Conservation (phyloP, 1,140 invertebrate genomes). For the Neoseiulus cucumeris region DNA sequence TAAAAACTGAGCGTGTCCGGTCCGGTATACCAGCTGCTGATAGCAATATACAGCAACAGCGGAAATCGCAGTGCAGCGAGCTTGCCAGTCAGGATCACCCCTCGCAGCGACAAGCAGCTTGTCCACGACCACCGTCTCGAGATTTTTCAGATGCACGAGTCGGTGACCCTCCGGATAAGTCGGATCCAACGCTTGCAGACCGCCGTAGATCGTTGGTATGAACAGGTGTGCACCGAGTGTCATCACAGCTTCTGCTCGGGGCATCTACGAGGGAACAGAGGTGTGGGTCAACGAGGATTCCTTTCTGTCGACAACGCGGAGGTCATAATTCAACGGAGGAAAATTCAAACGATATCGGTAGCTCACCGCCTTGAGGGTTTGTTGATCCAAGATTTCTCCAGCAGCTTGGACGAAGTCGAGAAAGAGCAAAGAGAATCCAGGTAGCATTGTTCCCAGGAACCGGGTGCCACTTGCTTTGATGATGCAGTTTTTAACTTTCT, state of each 20-base stretch:
- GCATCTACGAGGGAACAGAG: conserved; percentile 37
- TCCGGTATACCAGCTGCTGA: conserved; percentile 44
- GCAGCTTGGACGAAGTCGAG: conserved; percentile 76
- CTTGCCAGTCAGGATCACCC: conserved; percentile 63
- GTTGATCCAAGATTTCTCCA: conserved; percentile 56
- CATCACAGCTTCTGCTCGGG: conserved; percentile 71
- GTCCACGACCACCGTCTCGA: conserved; percentile 65
- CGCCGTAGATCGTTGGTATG: conserved; percentile 49
- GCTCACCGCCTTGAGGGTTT: conserved; percentile 52
- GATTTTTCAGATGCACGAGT: conserved; percentile 16
- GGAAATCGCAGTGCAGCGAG: conserved; percentile 63
- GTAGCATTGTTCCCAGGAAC: conserved; percentile 64
- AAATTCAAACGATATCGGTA: not conserved
- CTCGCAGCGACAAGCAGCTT: conserved; percentile 65
- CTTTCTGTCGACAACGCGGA: no score
- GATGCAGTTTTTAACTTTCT: conserved; percentile 19
- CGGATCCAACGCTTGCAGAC: conserved; percentile 60
- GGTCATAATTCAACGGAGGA: not conserved
- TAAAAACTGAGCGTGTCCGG: conserved; percentile 45
- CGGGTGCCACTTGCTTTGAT: conserved; percentile 24
- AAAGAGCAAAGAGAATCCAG: conserved; percentile 63
- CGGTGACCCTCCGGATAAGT: conserved; percentile 33
- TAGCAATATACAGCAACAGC: conserved; percentile 67
- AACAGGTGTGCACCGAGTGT: conserved; percentile 66
- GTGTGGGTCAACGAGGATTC: not conserved